Evolutionary conservation across 2,113 vertebrate genomes (phyloP).

Genomic region (Anas platyrhynchos): DNA sequence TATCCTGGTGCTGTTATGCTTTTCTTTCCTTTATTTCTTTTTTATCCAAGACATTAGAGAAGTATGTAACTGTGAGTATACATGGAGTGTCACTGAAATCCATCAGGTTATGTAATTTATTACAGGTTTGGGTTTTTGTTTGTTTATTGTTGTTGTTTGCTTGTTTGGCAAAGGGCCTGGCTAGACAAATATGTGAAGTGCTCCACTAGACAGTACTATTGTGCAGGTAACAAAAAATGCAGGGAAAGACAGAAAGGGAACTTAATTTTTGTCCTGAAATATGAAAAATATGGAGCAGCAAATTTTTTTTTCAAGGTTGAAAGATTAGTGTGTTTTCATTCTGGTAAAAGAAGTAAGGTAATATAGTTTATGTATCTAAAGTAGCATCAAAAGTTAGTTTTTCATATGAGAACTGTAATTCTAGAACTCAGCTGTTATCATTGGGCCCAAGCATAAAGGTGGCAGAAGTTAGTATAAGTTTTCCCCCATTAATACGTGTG

Average conservation of each 20-base stretch:
- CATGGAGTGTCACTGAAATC: not conserved
- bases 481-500: not conserved
- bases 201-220: not conserved
- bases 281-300: not conserved
- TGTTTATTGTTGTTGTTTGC: not conserved
- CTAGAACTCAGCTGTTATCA: not conserved
- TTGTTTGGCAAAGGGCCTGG: not conserved
- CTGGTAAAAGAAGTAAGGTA: not conserved
- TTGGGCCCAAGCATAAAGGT: not conserved
- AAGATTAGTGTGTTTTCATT: not conserved
- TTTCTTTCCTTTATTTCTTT: not conserved
- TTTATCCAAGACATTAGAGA: not conserved
- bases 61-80: not conserved
- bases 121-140: not conserved
- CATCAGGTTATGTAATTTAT: not conserved
- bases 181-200: not conserved
- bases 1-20: not conserved
- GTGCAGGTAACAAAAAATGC: not conserved
- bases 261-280: not conserved
- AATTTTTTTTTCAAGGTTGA: not conserved
- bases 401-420: not conserved
- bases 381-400: not conserved
- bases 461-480: not conserved
- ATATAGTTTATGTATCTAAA: not conserved
- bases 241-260: not conserved